Evolutionary conservation across 2,888 invertebrate species (phyloP).

Genomic region (Dicyrtoma fusca): DNA sequence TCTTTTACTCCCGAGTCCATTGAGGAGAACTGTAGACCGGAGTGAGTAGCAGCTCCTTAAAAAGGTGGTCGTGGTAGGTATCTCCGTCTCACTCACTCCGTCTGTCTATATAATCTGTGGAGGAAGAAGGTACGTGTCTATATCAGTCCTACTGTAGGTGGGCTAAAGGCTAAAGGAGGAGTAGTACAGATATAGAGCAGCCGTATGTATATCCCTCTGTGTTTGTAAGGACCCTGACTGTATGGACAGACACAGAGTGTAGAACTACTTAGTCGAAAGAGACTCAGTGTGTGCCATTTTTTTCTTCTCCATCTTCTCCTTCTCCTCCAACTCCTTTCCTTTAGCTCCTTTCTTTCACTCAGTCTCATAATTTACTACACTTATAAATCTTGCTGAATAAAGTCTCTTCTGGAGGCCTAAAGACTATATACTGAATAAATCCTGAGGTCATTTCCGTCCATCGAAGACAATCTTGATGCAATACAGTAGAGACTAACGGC

Average conservation of each 20-base stretch:
- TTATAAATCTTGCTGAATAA: slow-evolving; percentile 54
- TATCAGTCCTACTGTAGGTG: too few relatives aligned
- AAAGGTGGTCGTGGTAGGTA: too few relatives aligned
- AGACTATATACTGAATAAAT: slow-evolving; percentile 48
- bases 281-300: slow-evolving; percentile 31
- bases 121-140: too few relatives aligned
- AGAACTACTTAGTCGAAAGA: slow-evolving; percentile 29
- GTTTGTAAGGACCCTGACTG: background rate
- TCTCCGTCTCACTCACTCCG: too few relatives aligned
- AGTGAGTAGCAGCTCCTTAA: too few relatives aligned
- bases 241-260: background rate
- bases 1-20: too few relatives aligned
- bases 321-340: slow-evolving; percentile 21
- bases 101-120: too few relatives aligned
- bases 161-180: too few relatives aligned
- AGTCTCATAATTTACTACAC: slow-evolving; percentile 53
- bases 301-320: slow-evolving; percentile 5
- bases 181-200: background rate
- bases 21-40: too few relatives aligned
- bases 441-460: slow-evolving; percentile 54
- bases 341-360: slow-evolving; percentile 48
- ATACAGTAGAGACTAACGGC: slow-evolving; percentile 31
- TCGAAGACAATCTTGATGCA: slow-evolving; percentile 51
- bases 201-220: background rate
- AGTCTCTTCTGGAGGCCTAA: slow-evolving; percentile 43